phyloP scores from a whole-genome alignment of 2,888 invertebrate species.

The Himalopsyche kuldschensis region DNA sequence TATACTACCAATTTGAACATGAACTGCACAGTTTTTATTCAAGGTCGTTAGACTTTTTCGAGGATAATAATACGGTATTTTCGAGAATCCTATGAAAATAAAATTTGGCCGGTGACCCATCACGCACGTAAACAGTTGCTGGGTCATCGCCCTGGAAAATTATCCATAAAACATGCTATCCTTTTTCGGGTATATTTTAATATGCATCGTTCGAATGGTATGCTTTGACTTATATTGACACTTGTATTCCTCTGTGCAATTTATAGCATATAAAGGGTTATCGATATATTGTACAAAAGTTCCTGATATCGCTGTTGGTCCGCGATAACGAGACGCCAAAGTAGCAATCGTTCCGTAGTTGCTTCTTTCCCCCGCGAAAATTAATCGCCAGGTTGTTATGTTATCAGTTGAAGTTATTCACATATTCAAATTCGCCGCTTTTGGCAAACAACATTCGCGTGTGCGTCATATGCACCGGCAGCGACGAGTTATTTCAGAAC shows the following conservation, averaged over 20 bases:
- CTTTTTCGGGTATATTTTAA: background rate
- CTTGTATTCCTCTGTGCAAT: background rate
- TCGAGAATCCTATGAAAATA: background rate
- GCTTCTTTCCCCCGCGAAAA: background rate
- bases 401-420: background rate
- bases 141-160: background rate
- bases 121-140: background rate
- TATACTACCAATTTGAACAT: background rate
- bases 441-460: background rate
- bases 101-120: background rate
- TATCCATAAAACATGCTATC: too few species aligned
- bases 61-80: background rate
- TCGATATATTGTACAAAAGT: background rate
- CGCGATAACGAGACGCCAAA: background rate
- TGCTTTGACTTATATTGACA: background rate
- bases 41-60: background rate
- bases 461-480: slow-evolving; percentile 1
- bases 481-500: slow-evolving; percentile 22
- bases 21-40: background rate
- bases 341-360: background rate
- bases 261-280: background rate
- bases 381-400: background rate
- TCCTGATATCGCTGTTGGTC: background rate
- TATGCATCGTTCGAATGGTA: background rate
- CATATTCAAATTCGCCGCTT: background rate